phyloP scores from a whole-genome alignment of 2,113 vertebrate genomes.

The Oncorhynchus masou region DNA sequence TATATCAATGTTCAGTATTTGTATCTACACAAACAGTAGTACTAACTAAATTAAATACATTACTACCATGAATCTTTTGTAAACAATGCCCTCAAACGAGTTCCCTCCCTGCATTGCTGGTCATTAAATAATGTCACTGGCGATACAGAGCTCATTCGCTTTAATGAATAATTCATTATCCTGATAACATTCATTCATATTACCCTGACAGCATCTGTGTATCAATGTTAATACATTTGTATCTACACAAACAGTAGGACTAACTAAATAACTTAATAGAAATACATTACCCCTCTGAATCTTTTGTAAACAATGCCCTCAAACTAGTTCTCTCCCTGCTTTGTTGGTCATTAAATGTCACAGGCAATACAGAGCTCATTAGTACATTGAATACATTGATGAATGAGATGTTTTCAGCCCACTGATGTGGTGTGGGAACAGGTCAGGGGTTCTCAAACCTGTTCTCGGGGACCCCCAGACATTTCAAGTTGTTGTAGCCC shows the following conservation, averaged over 20 bases:
- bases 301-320: conserved; percentile 55
- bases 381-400: conserved; percentile 52
- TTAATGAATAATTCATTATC: too few species aligned
- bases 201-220: conserved; percentile 1
- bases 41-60: neutral
- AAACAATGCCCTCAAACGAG: conserved; percentile 50
- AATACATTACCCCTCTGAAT: neutral
- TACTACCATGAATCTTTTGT: conserved; percentile 26
- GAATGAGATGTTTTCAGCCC: conserved; percentile 24
- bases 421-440: conserved; percentile 42
- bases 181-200: too few species aligned
- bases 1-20: conserved; percentile 13
- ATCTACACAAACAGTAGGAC: conserved; percentile 14
- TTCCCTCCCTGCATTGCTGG: conserved; percentile 26
- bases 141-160: conserved; percentile 45
- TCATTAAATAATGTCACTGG: conserved; percentile 49
- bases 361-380: conserved; percentile 48
- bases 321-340: conserved; percentile 34
- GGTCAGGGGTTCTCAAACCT: neutral
- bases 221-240: conserved; percentile 1
- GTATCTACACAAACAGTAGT: neutral
- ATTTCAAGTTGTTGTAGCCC: too few species aligned
- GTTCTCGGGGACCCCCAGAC: too few species aligned
- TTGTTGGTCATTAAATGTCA: conserved; percentile 43
- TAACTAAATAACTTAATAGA: neutral